Base-by-base conservation (phyloP, 2,113 vertebrate genomes). In the Hyperopisus bebe region DNA sequence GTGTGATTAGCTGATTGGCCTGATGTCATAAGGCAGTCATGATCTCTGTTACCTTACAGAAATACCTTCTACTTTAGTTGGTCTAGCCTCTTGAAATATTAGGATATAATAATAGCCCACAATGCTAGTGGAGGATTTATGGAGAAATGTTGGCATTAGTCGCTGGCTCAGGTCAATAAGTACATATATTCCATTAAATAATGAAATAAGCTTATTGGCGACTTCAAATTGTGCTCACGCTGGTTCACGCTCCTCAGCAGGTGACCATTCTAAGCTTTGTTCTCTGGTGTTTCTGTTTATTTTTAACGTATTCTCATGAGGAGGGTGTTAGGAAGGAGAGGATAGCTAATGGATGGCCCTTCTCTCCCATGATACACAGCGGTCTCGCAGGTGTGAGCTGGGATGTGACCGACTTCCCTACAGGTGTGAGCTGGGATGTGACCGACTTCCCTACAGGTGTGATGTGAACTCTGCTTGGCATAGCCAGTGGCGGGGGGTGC, bases 21-120 rank as follows among this genome's bases (percentile, higher is more conserved):
- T 86, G 48, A 86, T 31, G 46, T 86, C 48, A 86, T 90, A 90
- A 87, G 77, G 90, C 88, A 90, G 83, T 62, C 86, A 91, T 90
- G 89, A 89, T 91, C 89, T 74, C 88, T 88, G 21, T 24, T 58
- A 50, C 66, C 44, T 27, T 35, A 88, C 19, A 87, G 3, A 24
- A 87, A 87, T 19, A 58, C 15, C 35, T 27, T 48, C 31, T 48
- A 19, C 88, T 88, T 88, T 31, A 27, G 21, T 77, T 6, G 11
- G 35, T 42, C 35, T 19, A 51, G 15, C 19, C 19, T 80, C 80
- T 50, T 89, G 48, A 51, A 48, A 35, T 53, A 55, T 86, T 86
- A 35, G 47, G 2, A 86, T n/a, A 17, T 31, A 42, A 42, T 46
- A 44, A 47, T 17, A 82, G 35, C 19, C 3, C 42, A 11, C 1